These are phyloP conservation scores for Hydropsyche betteni DNA, from an alignment of 2,888 invertebrate genomes.

Conservation along the genomic window DNA sequence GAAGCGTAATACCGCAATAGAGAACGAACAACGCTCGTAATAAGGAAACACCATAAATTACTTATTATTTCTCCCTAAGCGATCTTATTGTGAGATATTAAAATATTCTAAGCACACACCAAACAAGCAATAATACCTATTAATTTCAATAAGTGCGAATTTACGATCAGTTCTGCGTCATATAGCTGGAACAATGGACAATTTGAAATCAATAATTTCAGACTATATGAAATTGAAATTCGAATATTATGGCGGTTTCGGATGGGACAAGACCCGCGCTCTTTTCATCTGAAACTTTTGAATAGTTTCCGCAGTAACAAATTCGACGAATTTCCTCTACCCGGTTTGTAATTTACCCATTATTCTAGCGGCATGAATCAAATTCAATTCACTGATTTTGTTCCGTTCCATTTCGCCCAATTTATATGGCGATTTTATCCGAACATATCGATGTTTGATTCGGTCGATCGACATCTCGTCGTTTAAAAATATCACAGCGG, in stretches of 20 bases:
- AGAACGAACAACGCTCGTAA: conserved; percentile 16
- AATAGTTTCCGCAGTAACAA: conserved; percentile 1
- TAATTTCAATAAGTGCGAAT: neutral
- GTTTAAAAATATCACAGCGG: too few species aligned
- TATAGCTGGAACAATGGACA: neutral
- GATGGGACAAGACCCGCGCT: too few species aligned
- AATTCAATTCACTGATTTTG: conserved; percentile 7
- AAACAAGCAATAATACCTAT: neutral
- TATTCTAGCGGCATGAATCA: conserved; percentile 33
- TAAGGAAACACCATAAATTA: neutral
- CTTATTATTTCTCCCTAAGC: conserved; percentile 4
- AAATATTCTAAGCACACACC: neutral
- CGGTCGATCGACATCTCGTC: too few species aligned
- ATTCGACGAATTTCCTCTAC: conserved; percentile 19
- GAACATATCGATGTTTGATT: too few species aligned
- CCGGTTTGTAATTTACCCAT: conserved; percentile 9
- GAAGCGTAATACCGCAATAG: neutral
- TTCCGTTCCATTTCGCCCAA: neutral
- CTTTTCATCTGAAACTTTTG: neutral
- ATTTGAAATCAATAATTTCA: neutral
- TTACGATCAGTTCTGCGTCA: neutral
- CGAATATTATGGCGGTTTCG: too few species aligned
- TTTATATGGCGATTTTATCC: conserved; percentile 4
- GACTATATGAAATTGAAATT: neutral
- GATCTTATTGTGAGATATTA: conserved; percentile 7